Percentiles rank a stretch among this genome's conserved stretches.
Evolutionary conservation across 2,888 invertebrate species (phyloP).

Genomic region (Ophion slaviceki): DNA sequence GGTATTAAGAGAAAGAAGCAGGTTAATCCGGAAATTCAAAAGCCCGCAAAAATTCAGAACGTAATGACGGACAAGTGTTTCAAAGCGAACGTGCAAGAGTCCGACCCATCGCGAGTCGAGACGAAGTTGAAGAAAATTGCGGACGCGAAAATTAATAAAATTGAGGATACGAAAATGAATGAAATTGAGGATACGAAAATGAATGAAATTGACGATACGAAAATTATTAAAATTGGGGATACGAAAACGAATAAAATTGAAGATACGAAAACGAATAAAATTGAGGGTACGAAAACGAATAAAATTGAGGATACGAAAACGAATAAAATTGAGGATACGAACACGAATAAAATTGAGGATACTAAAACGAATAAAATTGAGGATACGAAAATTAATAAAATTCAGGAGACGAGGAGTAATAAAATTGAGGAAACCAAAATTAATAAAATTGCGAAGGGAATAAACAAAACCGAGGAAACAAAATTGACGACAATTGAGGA

Average conservation of each 20-base stretch:
- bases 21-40: slow-evolving; percentile 16
- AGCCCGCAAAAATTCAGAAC: slow-evolving; percentile 10
- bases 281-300: no score
- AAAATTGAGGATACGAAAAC: no score
- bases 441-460: no score
- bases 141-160: slow-evolving; percentile 7
- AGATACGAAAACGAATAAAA: not conserved
- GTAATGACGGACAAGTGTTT: not conserved
- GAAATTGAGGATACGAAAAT: slow-evolving; percentile 12
- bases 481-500: not conserved
- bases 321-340: no score
- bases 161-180: not conserved
- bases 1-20: slow-evolving; percentile 51
- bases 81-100: slow-evolving; percentile 26
- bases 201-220: slow-evolving; percentile 14
- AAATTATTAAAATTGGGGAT: not conserved
- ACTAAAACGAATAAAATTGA: slow-evolving; percentile 7
- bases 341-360: not conserved
- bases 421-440: not conserved
- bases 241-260: not conserved
- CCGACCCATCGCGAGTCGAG: slow-evolving; percentile 13
- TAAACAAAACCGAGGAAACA: not conserved
- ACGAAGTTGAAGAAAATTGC: slow-evolving; percentile 9
- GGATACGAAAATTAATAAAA: not conserved
- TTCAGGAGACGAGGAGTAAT: no score